Base-by-base conservation (phyloP, 2,888 invertebrate species). In the Mellilla xanthometata region DNA sequence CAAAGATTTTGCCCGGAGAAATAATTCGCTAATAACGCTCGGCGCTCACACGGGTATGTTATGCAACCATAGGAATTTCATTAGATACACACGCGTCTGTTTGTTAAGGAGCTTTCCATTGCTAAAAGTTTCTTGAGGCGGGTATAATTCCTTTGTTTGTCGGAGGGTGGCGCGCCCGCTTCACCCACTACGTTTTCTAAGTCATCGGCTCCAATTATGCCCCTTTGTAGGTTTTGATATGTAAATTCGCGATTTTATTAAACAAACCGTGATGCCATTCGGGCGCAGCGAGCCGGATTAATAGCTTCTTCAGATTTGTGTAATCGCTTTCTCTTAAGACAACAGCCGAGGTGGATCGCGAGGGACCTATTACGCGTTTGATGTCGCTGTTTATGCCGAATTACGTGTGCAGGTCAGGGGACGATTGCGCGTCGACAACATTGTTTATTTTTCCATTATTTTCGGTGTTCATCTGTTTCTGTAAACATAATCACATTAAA, bases 111-210 rank as follows among this genome's bases (percentile, higher is more conserved):
- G 88, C 88, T 88, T 89, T 88, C 89, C 88, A 89, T 87, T 89
- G 89, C 88, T 88, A 89, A 89, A 89, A 89, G 89, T 89, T 89
- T 89, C 89, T 89, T 89, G 88, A 89, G 87, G 89, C 89, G 89
- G 89, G 88, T 84, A 87, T 89, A 89, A 89, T 89, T 89, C 89
- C 89, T 89, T 89, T 89, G 88, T 89, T 89, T 89, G 85, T 86
- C 83, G 77, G 62, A 70, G 80, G 86, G 82, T 77, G 81, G 81
- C 69, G 62, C 73, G 58, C 79, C 81, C 76, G 65, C 68, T 67
- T 78, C 84, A 72, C 84, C 87, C 84, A 75, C 86, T 82, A 86
- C 84, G 88, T 89, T 89, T 89, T 89, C 89, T 89, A 89, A 89
- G 87, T 89, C 88, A 89, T 89, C 89, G 88, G 86, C 81, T 89